Evolutionary conservation across 2,113 vertebrate genomes (phyloP).

Genomic region (Salminus brasiliensis): DNA sequence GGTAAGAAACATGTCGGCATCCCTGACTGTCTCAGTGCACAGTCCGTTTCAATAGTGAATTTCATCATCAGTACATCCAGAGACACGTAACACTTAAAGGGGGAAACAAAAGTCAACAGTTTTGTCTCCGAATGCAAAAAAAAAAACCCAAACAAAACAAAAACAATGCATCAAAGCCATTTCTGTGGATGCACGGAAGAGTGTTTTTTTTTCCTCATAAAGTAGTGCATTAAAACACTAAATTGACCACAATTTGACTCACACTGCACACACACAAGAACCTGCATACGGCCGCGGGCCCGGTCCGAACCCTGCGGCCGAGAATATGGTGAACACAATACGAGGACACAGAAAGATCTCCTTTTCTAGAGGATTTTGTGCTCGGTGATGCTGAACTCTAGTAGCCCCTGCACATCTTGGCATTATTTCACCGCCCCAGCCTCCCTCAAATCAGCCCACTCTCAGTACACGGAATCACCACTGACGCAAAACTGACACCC

Average conservation of each 20-base stretch:
- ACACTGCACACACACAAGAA: slow-evolving; percentile 48
- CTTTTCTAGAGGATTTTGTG: no score
- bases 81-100: neutral
- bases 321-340: slow-evolving; percentile 59
- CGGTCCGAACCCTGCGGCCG: slow-evolving; percentile 56
- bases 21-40: slow-evolving; percentile 24
- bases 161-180: neutral
- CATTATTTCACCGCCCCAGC: slow-evolving; percentile 29
- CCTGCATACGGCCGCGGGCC: slow-evolving; percentile 36
- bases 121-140: neutral
- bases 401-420: slow-evolving; percentile 33
- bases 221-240: slow-evolving; percentile 52
- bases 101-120: slow-evolving; percentile 9
- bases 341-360: slow-evolving; percentile 35
- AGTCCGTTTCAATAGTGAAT: slow-evolving; percentile 20
- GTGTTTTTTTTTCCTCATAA: slow-evolving; percentile 53
- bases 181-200: slow-evolving; percentile 19
- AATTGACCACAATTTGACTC: slow-evolving; percentile 48
- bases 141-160: neutral
- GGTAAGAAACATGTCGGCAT: neutral
- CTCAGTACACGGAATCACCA: slow-evolving; percentile 59
- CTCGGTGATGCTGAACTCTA: slow-evolving; percentile 26
- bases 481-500: slow-evolving; percentile 75
- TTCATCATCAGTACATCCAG: neutral
- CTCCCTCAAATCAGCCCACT: slow-evolving; percentile 31